Evolutionary conservation across 2,888 invertebrate genomes (phyloP).

Genomic region (Hylaea fasciaria): DNA sequence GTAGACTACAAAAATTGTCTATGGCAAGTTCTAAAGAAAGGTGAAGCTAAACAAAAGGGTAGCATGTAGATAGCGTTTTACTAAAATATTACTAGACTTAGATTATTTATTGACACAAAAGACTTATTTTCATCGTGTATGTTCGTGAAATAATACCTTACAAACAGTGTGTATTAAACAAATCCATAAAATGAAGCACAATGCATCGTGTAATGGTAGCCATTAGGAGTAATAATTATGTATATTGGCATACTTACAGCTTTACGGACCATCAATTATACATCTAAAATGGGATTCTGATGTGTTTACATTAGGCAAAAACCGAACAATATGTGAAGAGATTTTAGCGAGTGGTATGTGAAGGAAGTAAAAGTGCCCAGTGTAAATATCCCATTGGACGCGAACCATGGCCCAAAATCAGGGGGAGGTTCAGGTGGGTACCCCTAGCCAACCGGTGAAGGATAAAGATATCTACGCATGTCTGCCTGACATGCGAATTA

Average conservation of each 20-base stretch:
- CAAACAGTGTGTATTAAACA: constrained; percentile 56
- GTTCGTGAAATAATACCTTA: constrained; percentile 58
- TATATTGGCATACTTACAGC: constrained; percentile 83
- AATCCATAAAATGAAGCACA: constrained; percentile 74
- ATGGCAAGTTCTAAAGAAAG: constrained; percentile 80
- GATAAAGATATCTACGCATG: constrained; percentile 83
- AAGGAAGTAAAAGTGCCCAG: constrained; percentile 64
- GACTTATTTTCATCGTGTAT: constrained; percentile 55
- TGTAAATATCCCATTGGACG: constrained; percentile 67
- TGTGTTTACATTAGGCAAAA: constrained; percentile 53
- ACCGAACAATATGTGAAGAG: constrained; percentile 70
- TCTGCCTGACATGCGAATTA: constrained; percentile 84
- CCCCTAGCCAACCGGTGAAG: constrained; percentile 81
- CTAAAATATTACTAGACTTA: constrained; percentile 68
- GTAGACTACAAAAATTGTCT: constrained; percentile 71
- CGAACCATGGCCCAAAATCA: constrained; percentile 83
- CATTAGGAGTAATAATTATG: constrained; percentile 84
- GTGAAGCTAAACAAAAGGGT: constrained; percentile 85
- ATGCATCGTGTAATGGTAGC: constrained; percentile 85
- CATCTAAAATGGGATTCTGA: constrained; percentile 55
- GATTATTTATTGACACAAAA: constrained; percentile 60
- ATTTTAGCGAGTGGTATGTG: constrained; percentile 65
- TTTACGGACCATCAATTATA: constrained; percentile 72
- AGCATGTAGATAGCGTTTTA: constrained; percentile 81
- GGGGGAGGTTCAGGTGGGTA: constrained; percentile 82